Percentiles rank a stretch among this genome's conserved stretches.
Conservation (phyloP, 2,113 vertebrate genomes). For the Onychostruthus taczanowskii region DNA sequence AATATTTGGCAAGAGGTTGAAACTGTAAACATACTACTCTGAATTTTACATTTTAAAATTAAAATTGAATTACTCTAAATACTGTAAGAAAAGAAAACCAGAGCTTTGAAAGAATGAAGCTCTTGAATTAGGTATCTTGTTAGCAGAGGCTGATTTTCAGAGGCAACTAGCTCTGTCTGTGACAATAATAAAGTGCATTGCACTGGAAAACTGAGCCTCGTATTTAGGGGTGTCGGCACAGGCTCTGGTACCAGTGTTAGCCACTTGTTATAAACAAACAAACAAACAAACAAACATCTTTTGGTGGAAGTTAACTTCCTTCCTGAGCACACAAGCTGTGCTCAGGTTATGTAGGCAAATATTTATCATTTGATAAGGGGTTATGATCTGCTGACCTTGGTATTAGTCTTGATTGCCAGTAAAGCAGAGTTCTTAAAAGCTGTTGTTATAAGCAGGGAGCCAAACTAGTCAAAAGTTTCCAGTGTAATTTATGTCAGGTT, state of each 20-base stretch:
- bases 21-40: background rate
- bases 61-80: background rate
- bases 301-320: slow-evolving; percentile 36
- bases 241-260: background rate
- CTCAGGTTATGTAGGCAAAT: slow-evolving; percentile 24
- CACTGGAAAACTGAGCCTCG: background rate
- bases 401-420: background rate
- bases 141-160: background rate
- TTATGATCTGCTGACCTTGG: slow-evolving; percentile 55
- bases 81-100: background rate
- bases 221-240: fast-evolving
- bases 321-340: background rate
- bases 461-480: slow-evolving; percentile 27
- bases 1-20: background rate
- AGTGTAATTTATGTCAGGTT: background rate
- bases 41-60: background rate
- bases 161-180: background rate
- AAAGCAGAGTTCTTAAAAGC: background rate
- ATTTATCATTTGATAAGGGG: slow-evolving; percentile 44
- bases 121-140: background rate
- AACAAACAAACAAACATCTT: background rate
- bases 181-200: background rate
- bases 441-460: slow-evolving; percentile 35
- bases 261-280: background rate
- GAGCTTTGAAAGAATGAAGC: background rate